Percentiles rank a stretch among this genome's conserved stretches.
Evolutionary conservation across 2,888 invertebrate genomes (phyloP).

Genomic region (Dascillus cervinus): DNA sequence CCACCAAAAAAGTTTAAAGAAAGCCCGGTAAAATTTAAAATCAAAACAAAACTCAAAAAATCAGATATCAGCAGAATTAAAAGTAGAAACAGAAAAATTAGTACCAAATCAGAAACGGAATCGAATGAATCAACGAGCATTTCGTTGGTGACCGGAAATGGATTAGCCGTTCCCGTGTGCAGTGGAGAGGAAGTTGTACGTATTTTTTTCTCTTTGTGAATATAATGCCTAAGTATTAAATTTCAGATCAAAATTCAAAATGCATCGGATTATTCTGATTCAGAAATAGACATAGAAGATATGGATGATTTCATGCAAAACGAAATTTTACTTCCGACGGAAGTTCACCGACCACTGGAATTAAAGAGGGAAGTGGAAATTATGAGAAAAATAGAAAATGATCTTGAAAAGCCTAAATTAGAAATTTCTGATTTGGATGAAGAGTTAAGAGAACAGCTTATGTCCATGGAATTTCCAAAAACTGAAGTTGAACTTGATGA

Average conservation of each 20-base stretch:
- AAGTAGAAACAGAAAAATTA: conserved; percentile 11
- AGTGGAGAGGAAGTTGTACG: conserved; percentile 55
- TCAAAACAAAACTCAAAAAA: conserved; percentile 24
- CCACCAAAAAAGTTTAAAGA: conserved; percentile 8
- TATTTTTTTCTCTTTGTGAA: conserved; percentile 7
- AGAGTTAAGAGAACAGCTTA: conserved; percentile 24
- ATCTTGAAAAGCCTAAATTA: too few relatives aligned
- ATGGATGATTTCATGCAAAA: conserved; percentile 36
- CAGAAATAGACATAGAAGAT: conserved; percentile 55
- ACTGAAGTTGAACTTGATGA: conserved; percentile 39
- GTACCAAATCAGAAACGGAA: conserved; percentile 11
- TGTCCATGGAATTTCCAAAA: conserved; percentile 41
- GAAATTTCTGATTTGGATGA: conserved; percentile 24
- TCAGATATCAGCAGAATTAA: too few relatives aligned
- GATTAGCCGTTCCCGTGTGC: conserved; percentile 48
- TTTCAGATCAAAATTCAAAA: conserved; percentile 37
- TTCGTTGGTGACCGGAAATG: conserved; percentile 39
- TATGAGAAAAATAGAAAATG: too few relatives aligned
- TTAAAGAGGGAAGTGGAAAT: too few relatives aligned
- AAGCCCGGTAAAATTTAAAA: conserved; percentile 25
- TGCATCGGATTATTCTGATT: conserved; percentile 40
- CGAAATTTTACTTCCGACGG: conserved; percentile 2
- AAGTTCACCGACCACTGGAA: too few relatives aligned
- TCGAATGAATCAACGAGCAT: conserved; percentile 1
- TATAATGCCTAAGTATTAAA: conserved; percentile 3